Conservation (phyloP, 2,888 invertebrate genomes). For the Agrochola lota region DNA sequence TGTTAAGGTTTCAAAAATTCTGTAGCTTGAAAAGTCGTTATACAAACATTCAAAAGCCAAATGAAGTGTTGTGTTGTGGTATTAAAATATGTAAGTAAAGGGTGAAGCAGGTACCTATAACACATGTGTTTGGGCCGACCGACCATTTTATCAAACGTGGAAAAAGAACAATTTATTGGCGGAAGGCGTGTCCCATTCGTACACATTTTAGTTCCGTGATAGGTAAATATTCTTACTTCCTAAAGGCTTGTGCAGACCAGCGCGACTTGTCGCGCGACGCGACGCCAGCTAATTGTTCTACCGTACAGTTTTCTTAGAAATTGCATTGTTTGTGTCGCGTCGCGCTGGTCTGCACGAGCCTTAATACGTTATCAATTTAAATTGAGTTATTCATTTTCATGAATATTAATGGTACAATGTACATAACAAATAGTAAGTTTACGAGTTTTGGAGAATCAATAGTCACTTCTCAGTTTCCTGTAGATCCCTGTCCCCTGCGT, state of each 20-base stretch:
- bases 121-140: neutral
- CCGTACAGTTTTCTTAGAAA: too few species aligned
- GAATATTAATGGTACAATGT: neutral
- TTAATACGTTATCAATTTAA: neutral
- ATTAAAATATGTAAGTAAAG: constrained; percentile 5
- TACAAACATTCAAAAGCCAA: neutral
- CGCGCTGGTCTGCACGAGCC: too few species aligned
- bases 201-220: neutral
- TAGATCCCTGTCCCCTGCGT: neutral
- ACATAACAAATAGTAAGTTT: neutral
- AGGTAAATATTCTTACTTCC: neutral
- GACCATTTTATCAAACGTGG: constrained; percentile 1
- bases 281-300: too few species aligned
- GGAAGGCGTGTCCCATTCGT: neutral
- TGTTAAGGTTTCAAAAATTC: neutral
- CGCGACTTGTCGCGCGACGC: too few species aligned
- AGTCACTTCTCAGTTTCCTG: neutral
- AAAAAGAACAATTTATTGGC: constrained; percentile 3
- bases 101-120: neutral
- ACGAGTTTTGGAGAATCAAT: neutral
- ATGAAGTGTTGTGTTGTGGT: neutral
- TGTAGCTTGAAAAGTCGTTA: neutral
- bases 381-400: neutral
- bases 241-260: too few species aligned
- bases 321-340: too few species aligned